Evolutionary conservation across 2,888 invertebrate species (phyloP).

Genomic region (Deilephila elpenor): DNA sequence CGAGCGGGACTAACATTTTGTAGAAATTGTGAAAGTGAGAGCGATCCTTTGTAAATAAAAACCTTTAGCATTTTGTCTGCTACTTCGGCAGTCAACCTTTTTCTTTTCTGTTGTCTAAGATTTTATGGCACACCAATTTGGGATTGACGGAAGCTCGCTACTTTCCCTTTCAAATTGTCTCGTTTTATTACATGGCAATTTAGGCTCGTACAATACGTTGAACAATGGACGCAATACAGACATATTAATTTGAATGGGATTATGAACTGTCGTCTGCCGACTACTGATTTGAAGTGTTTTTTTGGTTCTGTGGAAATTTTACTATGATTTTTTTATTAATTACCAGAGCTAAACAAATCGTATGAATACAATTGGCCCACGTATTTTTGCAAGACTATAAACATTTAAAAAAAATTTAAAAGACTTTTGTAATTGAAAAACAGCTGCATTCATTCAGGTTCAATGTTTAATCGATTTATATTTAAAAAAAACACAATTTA

Average conservation of each 20-base stretch:
- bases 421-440: too few species aligned
- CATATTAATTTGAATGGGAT: constrained; percentile 4
- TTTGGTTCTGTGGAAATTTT: not conserved
- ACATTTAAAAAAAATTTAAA: too few species aligned
- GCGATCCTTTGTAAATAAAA: constrained; percentile 40
- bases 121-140: constrained; percentile 56
- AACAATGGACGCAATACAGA: constrained; percentile 8
- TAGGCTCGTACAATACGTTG: constrained; percentile 6
- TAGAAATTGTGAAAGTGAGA: constrained; percentile 72
- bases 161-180: constrained; percentile 53
- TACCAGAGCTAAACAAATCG: not conserved
- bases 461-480: too few species aligned
- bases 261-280: not conserved
- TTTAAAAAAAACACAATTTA: too few species aligned
- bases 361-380: not conserved
- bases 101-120: constrained; percentile 31
- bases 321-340: too few species aligned
- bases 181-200: constrained; percentile 31
- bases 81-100: constrained; percentile 40
- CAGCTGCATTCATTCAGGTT: too few species aligned
- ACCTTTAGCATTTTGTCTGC: constrained; percentile 50
- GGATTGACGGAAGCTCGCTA: constrained; percentile 46
- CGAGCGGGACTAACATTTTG: constrained; percentile 37
- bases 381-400: too few species aligned
- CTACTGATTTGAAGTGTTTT: not conserved